Evolutionary conservation across 2,888 invertebrate genomes (phyloP), one percentile per base, ranked within the genome.

Genomic region (Drosophila buzzatii): DNA sequence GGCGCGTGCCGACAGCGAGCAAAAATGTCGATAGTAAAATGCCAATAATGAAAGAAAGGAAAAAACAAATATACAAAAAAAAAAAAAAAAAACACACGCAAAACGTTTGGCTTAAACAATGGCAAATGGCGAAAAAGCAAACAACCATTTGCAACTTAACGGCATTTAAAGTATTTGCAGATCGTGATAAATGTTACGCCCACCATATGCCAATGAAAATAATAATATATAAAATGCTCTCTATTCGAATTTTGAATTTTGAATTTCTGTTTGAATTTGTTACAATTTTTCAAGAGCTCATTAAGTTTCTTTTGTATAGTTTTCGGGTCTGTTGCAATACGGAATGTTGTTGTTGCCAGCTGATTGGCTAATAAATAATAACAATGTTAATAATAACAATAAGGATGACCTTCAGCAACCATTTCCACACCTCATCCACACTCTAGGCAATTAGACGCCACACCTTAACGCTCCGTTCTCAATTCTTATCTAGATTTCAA

Each of bases 121-220:
- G 39, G 16, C 6, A 45, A 55, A 59, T 42, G 18, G 56, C 35
- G 18, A 35, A 45, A 20, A 44, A 37, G 41, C 31, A 42, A 27
- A 18, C 20, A 23, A n/a, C 66, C 70, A 73, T 79, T 79, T 65
- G 63, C 76, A 81, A 81, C 69, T 81, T 70, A 56, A 77, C 70
- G 75, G 72, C 70, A 73, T 80, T 77, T 68, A 72, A 76, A 79
- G 70, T 75, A 80, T 83, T 83, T 84, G 82, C 66, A 59, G 81
- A 71, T 88, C 84, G 86, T 88, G 85, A 82, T 85, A 78, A 70
- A 73, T 59, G 85, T 69, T 85, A 88, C 85, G 89, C 85, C 89
- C 85, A 88, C 89, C 10, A 57, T 76, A 76, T 67, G 67, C 63
- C 67, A 76, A 79, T 69, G n/a, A 66, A 73, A 64, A 59, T 18